Percentiles rank a stretch among this genome's conserved stretches.
Evolutionary conservation across 2,113 vertebrate genomes (phyloP).

Genomic region (Tympanuchus pallidicinctus): DNA sequence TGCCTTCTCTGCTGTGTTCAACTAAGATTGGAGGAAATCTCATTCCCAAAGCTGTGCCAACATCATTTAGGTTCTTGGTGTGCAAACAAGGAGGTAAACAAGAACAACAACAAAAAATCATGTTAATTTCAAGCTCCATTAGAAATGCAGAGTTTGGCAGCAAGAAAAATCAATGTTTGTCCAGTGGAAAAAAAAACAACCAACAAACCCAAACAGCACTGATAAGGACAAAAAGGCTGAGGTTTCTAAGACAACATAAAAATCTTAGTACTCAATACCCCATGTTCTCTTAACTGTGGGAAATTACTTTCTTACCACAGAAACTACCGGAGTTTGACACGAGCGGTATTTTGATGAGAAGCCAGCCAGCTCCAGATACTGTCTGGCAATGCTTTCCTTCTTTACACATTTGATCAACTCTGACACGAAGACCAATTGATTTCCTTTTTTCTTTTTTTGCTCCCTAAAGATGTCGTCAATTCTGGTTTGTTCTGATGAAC

Average conservation of each 20-base stretch:
- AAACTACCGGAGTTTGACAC: slow-evolving; percentile 39
- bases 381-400: slow-evolving; percentile 36
- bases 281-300: slow-evolving; percentile 7
- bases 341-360: slow-evolving; percentile 26
- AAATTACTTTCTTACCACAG: slow-evolving; percentile 51
- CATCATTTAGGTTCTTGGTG: slow-evolving; percentile 47
- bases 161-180: slow-evolving; percentile 76
- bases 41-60: slow-evolving; percentile 35
- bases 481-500: slow-evolving; percentile 55
- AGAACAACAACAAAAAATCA: slow-evolving; percentile 33
- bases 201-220: not conserved
- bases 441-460: not conserved
- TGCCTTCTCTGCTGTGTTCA: slow-evolving; percentile 6
- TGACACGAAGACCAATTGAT: slow-evolving; percentile 58
- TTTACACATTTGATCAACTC: slow-evolving; percentile 60
- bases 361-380: slow-evolving; percentile 31
- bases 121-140: slow-evolving; percentile 79
- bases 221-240: not conserved
- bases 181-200: slow-evolving; percentile 42
- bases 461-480: slow-evolving; percentile 52
- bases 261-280: slow-evolving; percentile 23
- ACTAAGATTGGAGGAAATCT: slow-evolving; percentile 44
- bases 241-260: slow-evolving; percentile 36
- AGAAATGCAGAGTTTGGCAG: slow-evolving; percentile 67
- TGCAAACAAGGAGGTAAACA: slow-evolving; percentile 60